Conservation (phyloP, 23 tunicate species). For the Clavelina lepadiformis region DNA sequence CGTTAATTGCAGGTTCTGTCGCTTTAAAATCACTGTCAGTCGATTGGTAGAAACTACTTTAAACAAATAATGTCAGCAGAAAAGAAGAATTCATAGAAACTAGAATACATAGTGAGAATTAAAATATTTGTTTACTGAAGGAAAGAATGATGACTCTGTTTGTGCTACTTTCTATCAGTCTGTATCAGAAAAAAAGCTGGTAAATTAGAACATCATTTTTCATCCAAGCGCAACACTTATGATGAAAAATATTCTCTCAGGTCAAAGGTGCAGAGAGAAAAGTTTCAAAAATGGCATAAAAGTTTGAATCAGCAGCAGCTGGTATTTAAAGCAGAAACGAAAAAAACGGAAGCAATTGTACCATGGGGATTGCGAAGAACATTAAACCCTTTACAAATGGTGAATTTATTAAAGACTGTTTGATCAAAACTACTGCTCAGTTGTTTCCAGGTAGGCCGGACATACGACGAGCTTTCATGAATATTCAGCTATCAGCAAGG, state of each 20-base stretch:
- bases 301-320: slow-evolving; percentile 6
- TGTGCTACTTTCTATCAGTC: not conserved
- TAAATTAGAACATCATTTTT: slow-evolving; percentile 15
- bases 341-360: slow-evolving; percentile 7
- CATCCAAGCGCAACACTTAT: slow-evolving; percentile 28
- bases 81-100: slow-evolving; percentile 13
- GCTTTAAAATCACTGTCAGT: no score
- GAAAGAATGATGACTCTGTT: slow-evolving; percentile 1
- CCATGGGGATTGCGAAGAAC: slow-evolving; percentile 3
- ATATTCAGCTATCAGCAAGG: slow-evolving; percentile 20
- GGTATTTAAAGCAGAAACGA: slow-evolving; percentile 14
- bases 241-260: slow-evolving; percentile 5
- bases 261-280: slow-evolving; percentile 14
- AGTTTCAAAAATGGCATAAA: slow-evolving; percentile 9
- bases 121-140: slow-evolving; percentile 2
- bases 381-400: slow-evolving; percentile 11
- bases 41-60: not conserved
- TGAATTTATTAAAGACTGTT: slow-evolving; percentile 4
- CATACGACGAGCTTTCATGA: slow-evolving; percentile 12
- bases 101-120: slow-evolving; percentile 5
- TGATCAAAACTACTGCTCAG: slow-evolving; percentile 12
- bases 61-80: slow-evolving; percentile 9
- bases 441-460: slow-evolving; percentile 14
- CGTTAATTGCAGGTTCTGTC: no score
- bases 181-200: slow-evolving; percentile 5